Evolutionary conservation across 2,113 vertebrate genomes (phyloP).

Genomic region (Nipponia nippon): DNA sequence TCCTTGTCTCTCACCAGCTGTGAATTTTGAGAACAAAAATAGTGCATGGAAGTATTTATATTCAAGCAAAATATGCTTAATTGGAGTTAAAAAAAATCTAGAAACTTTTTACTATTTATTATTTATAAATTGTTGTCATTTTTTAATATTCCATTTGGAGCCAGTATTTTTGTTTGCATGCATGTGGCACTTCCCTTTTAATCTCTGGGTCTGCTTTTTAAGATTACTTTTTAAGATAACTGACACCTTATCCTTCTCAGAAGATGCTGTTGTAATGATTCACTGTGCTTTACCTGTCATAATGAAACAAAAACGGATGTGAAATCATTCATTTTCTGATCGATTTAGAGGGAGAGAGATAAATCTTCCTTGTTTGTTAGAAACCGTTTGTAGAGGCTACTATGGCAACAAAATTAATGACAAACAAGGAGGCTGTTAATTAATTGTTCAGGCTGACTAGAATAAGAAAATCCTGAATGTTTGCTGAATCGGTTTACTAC

Average conservation of each 20-base stretch:
- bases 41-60: neutral
- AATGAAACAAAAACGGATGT: constrained; percentile 9
- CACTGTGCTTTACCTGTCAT: constrained; percentile 28
- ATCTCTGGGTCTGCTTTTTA: neutral
- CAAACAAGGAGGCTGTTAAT: constrained; percentile 42
- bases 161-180: neutral
- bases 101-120: neutral
- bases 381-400: constrained; percentile 22
- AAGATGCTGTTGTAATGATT: constrained; percentile 4
- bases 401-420: constrained; percentile 58
- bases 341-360: neutral
- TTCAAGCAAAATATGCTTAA: neutral
- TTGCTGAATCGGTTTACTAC: neutral
- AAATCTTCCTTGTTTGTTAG: constrained; percentile 28
- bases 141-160: neutral
- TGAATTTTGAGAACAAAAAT: neutral
- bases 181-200: neutral
- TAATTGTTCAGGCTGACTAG: constrained; percentile 35
- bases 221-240: neutral
- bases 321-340: constrained; percentile 17
- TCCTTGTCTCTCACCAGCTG: neutral
- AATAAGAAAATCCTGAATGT: constrained; percentile 27
- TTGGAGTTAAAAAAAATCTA: neutral
- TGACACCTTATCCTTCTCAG: neutral
- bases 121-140: neutral